Conservation (phyloP, 2,113 vertebrate genomes). For the Eidolon helvum region DNA sequence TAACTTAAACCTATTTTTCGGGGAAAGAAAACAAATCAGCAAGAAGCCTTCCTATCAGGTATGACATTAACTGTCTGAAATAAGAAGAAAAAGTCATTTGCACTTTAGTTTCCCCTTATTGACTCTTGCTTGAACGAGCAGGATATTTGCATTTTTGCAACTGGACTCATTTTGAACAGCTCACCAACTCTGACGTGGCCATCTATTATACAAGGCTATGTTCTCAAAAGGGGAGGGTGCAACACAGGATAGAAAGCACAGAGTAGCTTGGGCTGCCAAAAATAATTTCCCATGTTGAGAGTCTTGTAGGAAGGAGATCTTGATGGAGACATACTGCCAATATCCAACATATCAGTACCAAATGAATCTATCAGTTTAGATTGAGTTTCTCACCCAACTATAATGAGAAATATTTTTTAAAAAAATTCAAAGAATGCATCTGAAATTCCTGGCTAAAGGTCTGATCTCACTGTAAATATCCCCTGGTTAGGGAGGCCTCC, state of each 20-base stretch:
- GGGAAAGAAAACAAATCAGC: background rate
- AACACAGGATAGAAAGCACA: background rate
- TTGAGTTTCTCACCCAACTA: background rate
- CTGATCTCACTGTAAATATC: background rate
- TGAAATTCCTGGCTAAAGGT: background rate
- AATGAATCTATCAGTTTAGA: background rate
- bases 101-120: conserved; percentile 20
- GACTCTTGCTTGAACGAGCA: background rate
- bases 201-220: rapidly evolving
- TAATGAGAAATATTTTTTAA: background rate
- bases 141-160: background rate
- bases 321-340: background rate
- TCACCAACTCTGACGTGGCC: background rate
- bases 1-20: conserved; percentile 61
- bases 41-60: background rate
- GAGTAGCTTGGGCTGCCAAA: background rate
- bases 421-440: background rate
- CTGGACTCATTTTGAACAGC: background rate
- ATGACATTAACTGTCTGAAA: conserved; percentile 54
- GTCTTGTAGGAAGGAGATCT: background rate
- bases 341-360: background rate
- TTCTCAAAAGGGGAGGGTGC: background rate
- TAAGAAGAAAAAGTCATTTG: conserved; percentile 22
- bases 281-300: background rate
- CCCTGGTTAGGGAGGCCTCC: background rate